These are phyloP conservation scores for Eucriotettix oculatus DNA, from an alignment of 2,888 invertebrate genomes.

Conservation along the genomic window DNA sequence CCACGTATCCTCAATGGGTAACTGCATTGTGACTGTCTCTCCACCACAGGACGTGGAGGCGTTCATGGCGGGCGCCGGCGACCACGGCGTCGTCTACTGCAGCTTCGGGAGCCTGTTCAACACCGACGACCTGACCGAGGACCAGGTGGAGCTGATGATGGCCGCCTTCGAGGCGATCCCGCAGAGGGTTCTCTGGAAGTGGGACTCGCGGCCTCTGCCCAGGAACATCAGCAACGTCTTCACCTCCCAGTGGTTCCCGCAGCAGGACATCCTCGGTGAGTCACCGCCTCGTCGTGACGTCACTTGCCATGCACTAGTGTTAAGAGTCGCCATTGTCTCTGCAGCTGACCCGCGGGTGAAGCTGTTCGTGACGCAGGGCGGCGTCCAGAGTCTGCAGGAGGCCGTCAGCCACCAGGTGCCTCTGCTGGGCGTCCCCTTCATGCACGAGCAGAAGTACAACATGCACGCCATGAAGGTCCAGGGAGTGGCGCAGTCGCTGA, in stretches of 20 bases:
- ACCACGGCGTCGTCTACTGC: conserved; percentile 59
- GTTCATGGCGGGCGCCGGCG: conserved; percentile 31
- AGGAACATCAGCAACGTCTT: conserved; percentile 60
- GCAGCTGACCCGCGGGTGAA: too few relatives aligned
- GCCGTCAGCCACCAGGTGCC: too few relatives aligned
- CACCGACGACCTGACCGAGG: conserved; percentile 62
- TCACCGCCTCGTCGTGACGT: too few relatives aligned
- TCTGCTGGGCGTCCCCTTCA: too few relatives aligned
- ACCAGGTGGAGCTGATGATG: conserved; percentile 48
- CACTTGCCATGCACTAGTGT: too few relatives aligned
- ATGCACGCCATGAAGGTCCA: too few relatives aligned
- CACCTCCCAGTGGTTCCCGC: conserved; percentile 50
- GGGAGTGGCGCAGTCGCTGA: too few relatives aligned
- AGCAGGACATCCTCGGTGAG: conserved; percentile 37
- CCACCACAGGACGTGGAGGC: conserved; percentile 41
- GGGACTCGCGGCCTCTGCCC: conserved; percentile 51
- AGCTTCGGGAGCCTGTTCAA: conserved; percentile 76
- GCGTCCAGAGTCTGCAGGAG: too few relatives aligned
- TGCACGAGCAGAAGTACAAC: too few relatives aligned
- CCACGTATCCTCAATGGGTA: too few relatives aligned
- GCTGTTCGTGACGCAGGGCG: conserved; percentile 20
- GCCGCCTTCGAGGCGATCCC: conserved; percentile 59
- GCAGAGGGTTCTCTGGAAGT: conserved; percentile 71
- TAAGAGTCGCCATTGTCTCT: too few relatives aligned
- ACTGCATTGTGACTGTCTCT: too few relatives aligned